Evolutionary conservation across 1,140 invertebrate species (phyloP).

Genomic region (Lepidostoma basale): DNA sequence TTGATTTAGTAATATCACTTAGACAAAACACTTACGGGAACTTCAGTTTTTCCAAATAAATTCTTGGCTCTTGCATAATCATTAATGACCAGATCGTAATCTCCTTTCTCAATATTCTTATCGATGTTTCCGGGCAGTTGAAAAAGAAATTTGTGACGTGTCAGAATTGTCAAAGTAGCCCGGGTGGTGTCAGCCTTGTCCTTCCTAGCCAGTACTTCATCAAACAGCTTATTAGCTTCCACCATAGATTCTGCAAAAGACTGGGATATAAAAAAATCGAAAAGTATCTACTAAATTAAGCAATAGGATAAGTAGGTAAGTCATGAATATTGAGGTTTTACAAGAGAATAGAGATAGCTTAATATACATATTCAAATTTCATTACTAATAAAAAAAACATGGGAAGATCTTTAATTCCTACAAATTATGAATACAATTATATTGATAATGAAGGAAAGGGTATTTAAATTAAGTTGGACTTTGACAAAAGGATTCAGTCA

Average conservation of each 20-base stretch:
- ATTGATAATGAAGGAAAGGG: too few species aligned
- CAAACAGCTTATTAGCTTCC: slow-evolving; percentile 92
- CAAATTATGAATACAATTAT: too few species aligned
- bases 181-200: slow-evolving; percentile 95
- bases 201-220: slow-evolving; percentile 90
- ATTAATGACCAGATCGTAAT: slow-evolving; percentile 97
- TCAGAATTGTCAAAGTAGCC: slow-evolving; percentile 91
- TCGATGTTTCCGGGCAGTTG: slow-evolving; percentile 94
- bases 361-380: too few species aligned
- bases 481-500: too few species aligned
- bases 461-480: too few species aligned
- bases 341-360: neutral
- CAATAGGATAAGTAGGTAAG: neutral
- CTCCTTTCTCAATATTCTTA: slow-evolving; percentile 89
- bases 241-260: slow-evolving; percentile 77
- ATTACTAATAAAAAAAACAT: too few species aligned
- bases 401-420: too few species aligned
- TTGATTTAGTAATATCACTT: too few species aligned
- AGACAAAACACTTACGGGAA: slow-evolving; percentile 68
- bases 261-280: neutral
- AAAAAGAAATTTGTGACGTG: slow-evolving; percentile 88
- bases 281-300: neutral
- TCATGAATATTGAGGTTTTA: neutral
- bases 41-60: slow-evolving; percentile 93
- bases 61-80: slow-evolving; percentile 96